These are phyloP conservation scores for Morone chrysops DNA, from an alignment of 2,113 vertebrate genomes.

Conservation along the genomic window DNA sequence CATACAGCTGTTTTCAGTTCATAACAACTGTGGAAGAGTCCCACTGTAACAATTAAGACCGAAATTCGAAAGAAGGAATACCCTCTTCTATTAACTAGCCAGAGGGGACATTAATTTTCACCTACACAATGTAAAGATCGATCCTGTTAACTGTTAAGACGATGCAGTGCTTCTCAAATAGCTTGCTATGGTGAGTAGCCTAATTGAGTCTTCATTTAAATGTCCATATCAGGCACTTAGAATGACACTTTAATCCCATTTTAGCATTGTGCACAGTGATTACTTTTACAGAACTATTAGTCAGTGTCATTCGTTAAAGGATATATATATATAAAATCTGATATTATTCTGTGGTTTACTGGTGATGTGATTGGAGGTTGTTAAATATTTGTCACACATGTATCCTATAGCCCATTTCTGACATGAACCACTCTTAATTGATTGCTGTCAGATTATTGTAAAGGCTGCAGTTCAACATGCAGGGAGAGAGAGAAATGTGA, in stretches of 20 bases:
- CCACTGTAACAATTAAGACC: constrained; percentile 1
- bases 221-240: constrained; percentile 4
- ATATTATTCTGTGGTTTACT: not conserved
- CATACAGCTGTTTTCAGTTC: not conserved
- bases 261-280: constrained; percentile 4
- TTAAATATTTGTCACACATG: not conserved
- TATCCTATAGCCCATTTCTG: not conserved
- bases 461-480: not conserved
- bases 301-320: not conserved
- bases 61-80: constrained; percentile 9
- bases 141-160: constrained; percentile 33
- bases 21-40: not conserved
- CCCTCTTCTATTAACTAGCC: constrained; percentile 1
- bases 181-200: constrained; percentile 4
- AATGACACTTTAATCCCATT: constrained; percentile 18
- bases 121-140: constrained; percentile 22
- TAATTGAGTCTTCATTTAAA: constrained; percentile 31
- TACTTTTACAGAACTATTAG: constrained; percentile 8
- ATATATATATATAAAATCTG: not conserved
- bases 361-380: not conserved
- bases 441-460: not conserved
- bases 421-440: not conserved
- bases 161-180: constrained; percentile 7
- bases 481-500: no score
- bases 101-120: constrained; percentile 21